phyloP scores from a whole-genome alignment of 92 coral and sea anemone species.

The Actinernus sp. region DNA sequence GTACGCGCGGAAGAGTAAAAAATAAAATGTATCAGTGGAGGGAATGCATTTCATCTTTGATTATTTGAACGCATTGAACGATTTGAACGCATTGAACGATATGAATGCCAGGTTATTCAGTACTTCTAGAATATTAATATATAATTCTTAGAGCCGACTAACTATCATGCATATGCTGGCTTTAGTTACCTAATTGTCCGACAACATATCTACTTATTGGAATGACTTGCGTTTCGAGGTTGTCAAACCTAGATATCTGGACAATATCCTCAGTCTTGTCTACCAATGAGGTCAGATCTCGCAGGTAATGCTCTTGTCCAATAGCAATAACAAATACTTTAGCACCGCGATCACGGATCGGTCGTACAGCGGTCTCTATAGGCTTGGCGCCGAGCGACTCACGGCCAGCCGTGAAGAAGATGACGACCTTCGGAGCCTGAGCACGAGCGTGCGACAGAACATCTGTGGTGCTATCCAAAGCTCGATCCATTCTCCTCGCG shows the following conservation, averaged over 20 bases:
- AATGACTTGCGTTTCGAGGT: slow-evolving; percentile 20
- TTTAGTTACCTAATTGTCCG: slow-evolving; percentile 26
- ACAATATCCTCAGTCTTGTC: slow-evolving; percentile 52
- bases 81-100: no score
- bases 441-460: slow-evolving; percentile 62
- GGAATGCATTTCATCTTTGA: no score
- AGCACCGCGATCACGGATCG: slow-evolving; percentile 42
- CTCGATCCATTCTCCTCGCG: slow-evolving; percentile 72
- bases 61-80: no score
- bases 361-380: slow-evolving; percentile 31
- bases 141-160: no score
- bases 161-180: no score
- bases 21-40: no score
- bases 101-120: no score
- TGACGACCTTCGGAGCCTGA: slow-evolving; percentile 55
- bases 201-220: slow-evolving; percentile 35
- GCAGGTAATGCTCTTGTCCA: slow-evolving; percentile 50
- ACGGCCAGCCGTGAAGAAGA: slow-evolving; percentile 53
- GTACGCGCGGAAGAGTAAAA: no score
- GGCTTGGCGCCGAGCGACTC: slow-evolving; percentile 18
- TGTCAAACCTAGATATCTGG: slow-evolving; percentile 16
- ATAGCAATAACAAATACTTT: slow-evolving; percentile 65
- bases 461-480: slow-evolving; percentile 58
- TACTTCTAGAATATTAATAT: no score
- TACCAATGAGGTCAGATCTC: slow-evolving; percentile 61